A percentile compares a stretch with the other conserved stretches of the same genome.
These are phyloP conservation scores for Himalopsyche japonica DNA, from an alignment of 2,888 invertebrate species.

Conservation along the genomic window DNA sequence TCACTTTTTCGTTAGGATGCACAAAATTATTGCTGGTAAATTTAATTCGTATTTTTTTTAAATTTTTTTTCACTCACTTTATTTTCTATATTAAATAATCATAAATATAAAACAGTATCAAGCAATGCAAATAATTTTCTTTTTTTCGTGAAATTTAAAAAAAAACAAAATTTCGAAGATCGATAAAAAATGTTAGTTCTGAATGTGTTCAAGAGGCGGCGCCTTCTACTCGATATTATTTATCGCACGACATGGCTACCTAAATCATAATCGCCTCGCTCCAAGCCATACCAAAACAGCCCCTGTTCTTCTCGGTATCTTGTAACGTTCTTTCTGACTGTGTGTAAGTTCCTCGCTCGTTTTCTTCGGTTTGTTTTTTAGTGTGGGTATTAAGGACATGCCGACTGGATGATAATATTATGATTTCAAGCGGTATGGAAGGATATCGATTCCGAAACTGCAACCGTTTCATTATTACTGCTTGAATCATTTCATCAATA, in stretches of 20 bases:
- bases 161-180: too few species aligned
- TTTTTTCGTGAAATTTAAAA: too few species aligned
- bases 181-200: background rate
- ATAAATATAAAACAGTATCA: too few species aligned
- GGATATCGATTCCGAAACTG: background rate
- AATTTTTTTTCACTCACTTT: too few species aligned
- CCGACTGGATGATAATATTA: background rate
- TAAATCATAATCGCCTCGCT: conserved; percentile 30
- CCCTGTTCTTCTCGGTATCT: background rate
- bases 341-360: background rate
- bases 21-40: too few species aligned
- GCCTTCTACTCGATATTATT: conserved; percentile 14
- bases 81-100: too few species aligned
- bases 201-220: background rate
- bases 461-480: background rate
- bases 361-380: background rate
- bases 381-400: background rate
- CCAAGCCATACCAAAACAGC: background rate
- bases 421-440: background rate
- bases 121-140: too few species aligned
- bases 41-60: too few species aligned
- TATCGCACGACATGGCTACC: conserved; percentile 31
- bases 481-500: too few species aligned
- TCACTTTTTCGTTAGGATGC: too few species aligned
- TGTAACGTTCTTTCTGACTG: background rate